Conservation (phyloP, 2,797 vertebrate species). For the Anguilla megastoma region DNA sequence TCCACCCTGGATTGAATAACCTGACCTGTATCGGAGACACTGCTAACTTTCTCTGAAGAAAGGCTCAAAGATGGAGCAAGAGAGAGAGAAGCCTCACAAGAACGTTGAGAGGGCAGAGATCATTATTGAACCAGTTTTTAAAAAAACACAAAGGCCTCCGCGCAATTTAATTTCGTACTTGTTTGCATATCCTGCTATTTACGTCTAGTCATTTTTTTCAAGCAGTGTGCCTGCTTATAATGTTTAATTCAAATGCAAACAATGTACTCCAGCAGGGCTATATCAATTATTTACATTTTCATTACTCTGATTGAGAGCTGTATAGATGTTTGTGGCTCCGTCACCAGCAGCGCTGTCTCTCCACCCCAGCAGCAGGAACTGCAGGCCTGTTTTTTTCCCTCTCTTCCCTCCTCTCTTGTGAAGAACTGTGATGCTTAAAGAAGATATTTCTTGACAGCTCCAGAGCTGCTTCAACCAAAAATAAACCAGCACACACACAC, state of each 20-base stretch:
- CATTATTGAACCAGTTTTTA: conserved; percentile 34
- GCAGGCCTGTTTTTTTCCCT: neutral
- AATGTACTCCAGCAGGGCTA: conserved; percentile 51
- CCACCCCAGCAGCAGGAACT: conserved; percentile 37
- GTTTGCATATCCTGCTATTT: conserved; percentile 36
- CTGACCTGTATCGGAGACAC: conserved; percentile 50
- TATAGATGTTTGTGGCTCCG: conserved; percentile 42
- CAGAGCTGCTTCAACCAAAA: conserved; percentile 44
- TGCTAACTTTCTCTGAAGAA: conserved; percentile 33
- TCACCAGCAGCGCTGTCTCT: conserved; percentile 39
- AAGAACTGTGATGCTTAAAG: conserved; percentile 51
- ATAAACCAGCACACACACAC: conserved; percentile 42
- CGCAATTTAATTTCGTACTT: conserved; percentile 18
- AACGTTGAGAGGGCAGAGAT: neutral
- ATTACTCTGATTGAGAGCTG: conserved; percentile 51
- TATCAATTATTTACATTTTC: conserved; percentile 59
- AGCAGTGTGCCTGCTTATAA: conserved; percentile 46
- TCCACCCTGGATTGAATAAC: conserved; percentile 57
- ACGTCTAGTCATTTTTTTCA: conserved; percentile 33
- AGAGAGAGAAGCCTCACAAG: conserved; percentile 27
- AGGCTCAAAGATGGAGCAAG: conserved; percentile 5
- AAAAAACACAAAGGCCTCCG: conserved; percentile 19
- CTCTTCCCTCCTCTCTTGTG: conserved; percentile 14
- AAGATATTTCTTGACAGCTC: conserved; percentile 56
- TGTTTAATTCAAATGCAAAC: conserved; percentile 62